These are phyloP conservation scores for Ptychobarbus kaznakovi DNA, from an alignment of 2,797 vertebrate genomes.

Conservation along the genomic window DNA sequence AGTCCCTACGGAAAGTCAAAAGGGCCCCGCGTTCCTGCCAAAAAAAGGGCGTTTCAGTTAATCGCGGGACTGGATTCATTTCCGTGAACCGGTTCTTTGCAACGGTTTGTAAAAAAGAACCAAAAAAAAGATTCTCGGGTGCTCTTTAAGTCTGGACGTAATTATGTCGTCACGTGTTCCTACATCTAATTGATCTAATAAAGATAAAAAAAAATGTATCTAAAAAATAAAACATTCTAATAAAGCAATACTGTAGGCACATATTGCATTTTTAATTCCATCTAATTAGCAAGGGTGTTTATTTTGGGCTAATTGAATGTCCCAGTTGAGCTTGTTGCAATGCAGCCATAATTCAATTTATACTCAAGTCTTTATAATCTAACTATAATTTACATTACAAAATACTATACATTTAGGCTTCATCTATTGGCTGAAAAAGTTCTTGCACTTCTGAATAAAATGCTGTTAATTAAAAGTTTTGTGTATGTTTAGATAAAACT, in stretches of 20 bases:
- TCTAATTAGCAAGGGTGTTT: neutral
- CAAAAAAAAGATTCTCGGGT: neutral
- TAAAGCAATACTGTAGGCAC: neutral
- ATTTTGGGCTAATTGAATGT: neutral
- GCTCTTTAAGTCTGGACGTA: neutral
- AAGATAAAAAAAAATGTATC: too few species aligned
- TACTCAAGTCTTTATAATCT: too few species aligned
- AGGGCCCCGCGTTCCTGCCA: conserved; percentile 68
- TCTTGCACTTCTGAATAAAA: neutral
- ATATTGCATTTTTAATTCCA: neutral
- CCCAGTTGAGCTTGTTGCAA: neutral
- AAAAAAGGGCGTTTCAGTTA: conserved; percentile 51
- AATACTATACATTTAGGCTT: neutral
- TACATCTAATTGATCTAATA: neutral
- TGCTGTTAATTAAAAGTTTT: neutral
- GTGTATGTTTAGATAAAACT: neutral
- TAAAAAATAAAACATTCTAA: too few species aligned
- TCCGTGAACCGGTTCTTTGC: neutral
- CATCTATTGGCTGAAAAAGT: neutral
- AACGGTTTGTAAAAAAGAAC: neutral
- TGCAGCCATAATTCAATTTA: neutral
- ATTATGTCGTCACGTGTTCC: neutral
- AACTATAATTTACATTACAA: neutral
- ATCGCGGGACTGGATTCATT: neutral
- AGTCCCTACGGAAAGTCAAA: conserved; percentile 90